These are phyloP conservation scores for Thecocarcelia acutangulata DNA, from an alignment of 2,888 invertebrate genomes.

Conservation along the genomic window DNA sequence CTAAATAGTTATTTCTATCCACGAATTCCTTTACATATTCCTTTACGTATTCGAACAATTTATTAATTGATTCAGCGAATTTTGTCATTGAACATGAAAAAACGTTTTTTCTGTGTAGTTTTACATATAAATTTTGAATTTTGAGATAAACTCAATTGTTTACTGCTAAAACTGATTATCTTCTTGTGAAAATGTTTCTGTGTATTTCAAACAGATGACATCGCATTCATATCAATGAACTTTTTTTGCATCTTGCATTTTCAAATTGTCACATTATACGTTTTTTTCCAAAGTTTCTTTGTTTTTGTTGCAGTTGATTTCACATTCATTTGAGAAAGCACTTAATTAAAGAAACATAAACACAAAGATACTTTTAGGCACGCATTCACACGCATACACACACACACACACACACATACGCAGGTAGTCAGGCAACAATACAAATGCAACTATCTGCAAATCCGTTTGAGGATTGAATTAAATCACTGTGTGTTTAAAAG, in stretches of 20 bases:
- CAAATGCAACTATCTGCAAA: slow-evolving; percentile 1
- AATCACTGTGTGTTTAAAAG: slow-evolving; percentile 26
- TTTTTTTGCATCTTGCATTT: slow-evolving; percentile 32
- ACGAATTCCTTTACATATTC: too few species aligned
- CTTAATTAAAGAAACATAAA: slow-evolving; percentile 29
- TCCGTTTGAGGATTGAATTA: slow-evolving; percentile 23
- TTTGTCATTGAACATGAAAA: too few species aligned
- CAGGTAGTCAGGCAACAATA: neutral
- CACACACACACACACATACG: neutral
- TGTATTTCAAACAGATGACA: slow-evolving; percentile 43
- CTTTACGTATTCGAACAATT: too few species aligned
- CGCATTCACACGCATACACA: neutral
- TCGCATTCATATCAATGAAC: slow-evolving; percentile 62
- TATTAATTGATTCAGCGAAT: too few species aligned
- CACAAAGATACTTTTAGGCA: neutral
- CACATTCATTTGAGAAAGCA: slow-evolving; percentile 34
- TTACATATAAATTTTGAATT: too few species aligned
- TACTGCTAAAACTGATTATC: too few species aligned
- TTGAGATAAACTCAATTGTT: too few species aligned
- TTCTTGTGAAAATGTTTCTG: neutral
- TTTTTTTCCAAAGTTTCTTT: slow-evolving; percentile 29
- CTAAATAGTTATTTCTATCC: too few species aligned
- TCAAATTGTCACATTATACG: slow-evolving; percentile 56
- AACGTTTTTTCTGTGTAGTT: too few species aligned
- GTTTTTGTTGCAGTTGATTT: slow-evolving; percentile 24